Conservation (phyloP, 2,797 vertebrate genomes). For the Sebastes goodei region DNA sequence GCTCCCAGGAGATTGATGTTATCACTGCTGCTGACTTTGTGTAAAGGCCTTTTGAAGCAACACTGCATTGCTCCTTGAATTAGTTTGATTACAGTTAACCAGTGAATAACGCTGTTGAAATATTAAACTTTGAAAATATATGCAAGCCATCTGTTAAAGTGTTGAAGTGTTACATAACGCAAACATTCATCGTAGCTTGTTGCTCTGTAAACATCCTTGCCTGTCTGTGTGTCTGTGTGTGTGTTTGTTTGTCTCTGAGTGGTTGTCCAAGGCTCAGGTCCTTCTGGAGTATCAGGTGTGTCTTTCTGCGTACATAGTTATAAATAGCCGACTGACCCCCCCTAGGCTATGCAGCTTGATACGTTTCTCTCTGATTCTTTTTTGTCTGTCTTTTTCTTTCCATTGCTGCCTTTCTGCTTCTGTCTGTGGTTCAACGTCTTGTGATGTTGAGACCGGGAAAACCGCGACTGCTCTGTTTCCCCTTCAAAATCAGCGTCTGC, state of each 20-base stretch:
- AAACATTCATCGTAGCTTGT: background rate
- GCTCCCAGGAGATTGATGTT: background rate
- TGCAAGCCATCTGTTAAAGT: background rate
- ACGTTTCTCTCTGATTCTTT: background rate
- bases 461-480: slow-evolving; percentile 17
- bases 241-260: slow-evolving; percentile 1
- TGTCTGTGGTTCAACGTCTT: slow-evolving; percentile 45
- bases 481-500: background rate
- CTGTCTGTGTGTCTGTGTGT: background rate
- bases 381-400: background rate
- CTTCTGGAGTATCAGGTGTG: slow-evolving; percentile 28
- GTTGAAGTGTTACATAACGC: background rate
- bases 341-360: background rate
- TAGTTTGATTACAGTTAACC: background rate
- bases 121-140: background rate
- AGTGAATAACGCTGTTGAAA: background rate
- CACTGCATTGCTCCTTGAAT: background rate
- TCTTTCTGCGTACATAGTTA: background rate
- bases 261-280: background rate
- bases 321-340: slow-evolving; percentile 23
- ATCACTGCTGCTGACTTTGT: background rate
- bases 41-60: background rate
- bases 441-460: background rate
- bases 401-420: background rate
- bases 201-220: background rate